Evolutionary conservation across 2,797 vertebrate genomes (phyloP).

Genomic region (Microcaecilia unicolor): DNA sequence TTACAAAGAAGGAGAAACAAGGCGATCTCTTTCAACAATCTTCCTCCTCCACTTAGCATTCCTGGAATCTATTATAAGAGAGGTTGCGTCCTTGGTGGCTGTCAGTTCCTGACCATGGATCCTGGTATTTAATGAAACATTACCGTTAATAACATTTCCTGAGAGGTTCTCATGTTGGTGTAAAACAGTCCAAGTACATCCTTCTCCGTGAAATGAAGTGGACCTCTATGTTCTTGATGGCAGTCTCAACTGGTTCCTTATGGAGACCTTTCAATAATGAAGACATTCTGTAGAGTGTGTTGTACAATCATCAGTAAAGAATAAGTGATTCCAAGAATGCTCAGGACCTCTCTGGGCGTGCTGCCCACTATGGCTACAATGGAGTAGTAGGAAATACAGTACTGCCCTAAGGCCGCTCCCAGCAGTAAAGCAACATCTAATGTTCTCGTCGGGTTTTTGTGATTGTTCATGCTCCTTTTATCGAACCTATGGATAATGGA

Average conservation of each 20-base stretch:
- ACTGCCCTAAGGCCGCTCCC: slow-evolving; percentile 81
- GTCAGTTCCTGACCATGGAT: not conserved
- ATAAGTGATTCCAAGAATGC: slow-evolving; percentile 66
- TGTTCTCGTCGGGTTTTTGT: slow-evolving; percentile 84
- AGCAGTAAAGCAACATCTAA: slow-evolving; percentile 84
- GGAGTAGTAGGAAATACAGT: slow-evolving; percentile 83
- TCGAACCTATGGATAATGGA: slow-evolving; percentile 71
- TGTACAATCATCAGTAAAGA: slow-evolving; percentile 75
- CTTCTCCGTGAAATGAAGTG: slow-evolving; percentile 41
- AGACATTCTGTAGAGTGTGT: slow-evolving; percentile 82
- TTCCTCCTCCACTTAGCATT: slow-evolving; percentile 69
- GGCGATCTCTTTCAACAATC: slow-evolving; percentile 76
- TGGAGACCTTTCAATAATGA: slow-evolving; percentile 90
- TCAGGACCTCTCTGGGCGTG: slow-evolving; percentile 47
- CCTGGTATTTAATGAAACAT: too few relatives aligned
- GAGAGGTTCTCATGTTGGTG: slow-evolving; percentile 39
- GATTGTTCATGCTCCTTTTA: slow-evolving; percentile 67
- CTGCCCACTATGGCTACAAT: slow-evolving; percentile 73
- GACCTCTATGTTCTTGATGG: slow-evolving; percentile 5
- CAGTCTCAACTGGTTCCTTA: slow-evolving; percentile 61
- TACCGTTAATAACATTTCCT: not conserved
- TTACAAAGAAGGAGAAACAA: slow-evolving; percentile 79
- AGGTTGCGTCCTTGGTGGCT: slow-evolving; percentile 7
- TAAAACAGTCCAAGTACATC: slow-evolving; percentile 44
- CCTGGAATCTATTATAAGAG: slow-evolving; percentile 7